Percentiles rank a stretch among this genome's conserved stretches.
phyloP scores from a whole-genome alignment of 2,113 vertebrate species.

The Tretioscincus oriximinensis region DNA sequence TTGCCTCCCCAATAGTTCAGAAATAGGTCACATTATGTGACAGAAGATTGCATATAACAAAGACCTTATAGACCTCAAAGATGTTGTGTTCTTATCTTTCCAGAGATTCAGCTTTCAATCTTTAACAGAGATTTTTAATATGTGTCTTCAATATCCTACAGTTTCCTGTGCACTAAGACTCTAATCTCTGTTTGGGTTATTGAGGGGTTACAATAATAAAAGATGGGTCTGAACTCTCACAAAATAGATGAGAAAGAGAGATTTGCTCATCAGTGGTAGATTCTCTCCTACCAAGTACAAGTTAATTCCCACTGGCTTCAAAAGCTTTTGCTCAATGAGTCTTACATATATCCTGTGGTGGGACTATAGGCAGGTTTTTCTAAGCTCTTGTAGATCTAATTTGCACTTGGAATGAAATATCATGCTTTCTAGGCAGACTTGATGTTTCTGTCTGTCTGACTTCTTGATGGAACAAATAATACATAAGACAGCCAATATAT shows the following conservation, averaged over 20 bases:
- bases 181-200: not conserved
- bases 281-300: not conserved
- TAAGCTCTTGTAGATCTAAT: conserved; percentile 9
- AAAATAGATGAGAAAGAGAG: not conserved
- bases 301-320: conserved; percentile 5
- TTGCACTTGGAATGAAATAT: conserved; percentile 22
- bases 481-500: conserved; percentile 15
- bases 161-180: not conserved
- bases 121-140: not conserved
- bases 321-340: not conserved
- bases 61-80: not conserved
- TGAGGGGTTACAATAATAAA: not conserved
- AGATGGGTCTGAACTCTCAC: not conserved
- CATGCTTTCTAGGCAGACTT: not conserved
- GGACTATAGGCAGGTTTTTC: not conserved
- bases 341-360: conserved; percentile 3
- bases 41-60: not conserved
- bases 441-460: conserved; percentile 7
- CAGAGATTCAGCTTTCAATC: not conserved
- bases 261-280: accelerated
- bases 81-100: not conserved
- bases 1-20: not conserved
- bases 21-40: not conserved
- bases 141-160: not conserved
- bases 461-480: conserved; percentile 37